phyloP scores from a whole-genome alignment of 2,797 vertebrate species.

The Myiotriccus ornatus region DNA sequence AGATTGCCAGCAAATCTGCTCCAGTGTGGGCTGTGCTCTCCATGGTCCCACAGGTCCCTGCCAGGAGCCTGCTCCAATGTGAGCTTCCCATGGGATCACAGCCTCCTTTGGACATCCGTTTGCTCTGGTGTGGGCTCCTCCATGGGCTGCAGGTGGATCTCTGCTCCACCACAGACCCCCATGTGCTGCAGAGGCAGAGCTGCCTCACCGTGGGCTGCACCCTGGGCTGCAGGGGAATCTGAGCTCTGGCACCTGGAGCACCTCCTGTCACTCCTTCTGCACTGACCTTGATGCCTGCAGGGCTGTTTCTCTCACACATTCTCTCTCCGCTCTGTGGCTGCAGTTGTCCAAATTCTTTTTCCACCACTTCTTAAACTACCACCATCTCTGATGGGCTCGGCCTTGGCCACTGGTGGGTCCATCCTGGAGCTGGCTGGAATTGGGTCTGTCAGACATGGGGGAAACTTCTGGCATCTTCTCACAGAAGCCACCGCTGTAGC shows the following conservation, averaged over 20 bases:
- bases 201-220: neutral
- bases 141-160: neutral
- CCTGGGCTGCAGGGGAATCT: neutral
- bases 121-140: neutral
- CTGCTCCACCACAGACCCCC: too few relatives aligned
- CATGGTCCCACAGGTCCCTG: neutral
- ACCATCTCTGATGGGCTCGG: neutral
- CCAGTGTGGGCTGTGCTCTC: neutral
- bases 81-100: neutral
- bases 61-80: neutral
- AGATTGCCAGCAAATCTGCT: neutral
- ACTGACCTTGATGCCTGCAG: neutral
- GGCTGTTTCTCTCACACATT: neutral
- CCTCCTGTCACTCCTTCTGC: neutral
- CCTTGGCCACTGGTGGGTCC: neutral
- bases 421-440: neutral
- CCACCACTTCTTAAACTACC: neutral
- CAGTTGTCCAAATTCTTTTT: neutral
- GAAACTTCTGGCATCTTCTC: neutral
- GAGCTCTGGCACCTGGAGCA: neutral
- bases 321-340: neutral
- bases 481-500: neutral
- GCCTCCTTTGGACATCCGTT: neutral
- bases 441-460: neutral
- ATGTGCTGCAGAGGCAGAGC: neutral